Conservation (phyloP, 2,888 invertebrate genomes). For the Ophion slaviceki region DNA sequence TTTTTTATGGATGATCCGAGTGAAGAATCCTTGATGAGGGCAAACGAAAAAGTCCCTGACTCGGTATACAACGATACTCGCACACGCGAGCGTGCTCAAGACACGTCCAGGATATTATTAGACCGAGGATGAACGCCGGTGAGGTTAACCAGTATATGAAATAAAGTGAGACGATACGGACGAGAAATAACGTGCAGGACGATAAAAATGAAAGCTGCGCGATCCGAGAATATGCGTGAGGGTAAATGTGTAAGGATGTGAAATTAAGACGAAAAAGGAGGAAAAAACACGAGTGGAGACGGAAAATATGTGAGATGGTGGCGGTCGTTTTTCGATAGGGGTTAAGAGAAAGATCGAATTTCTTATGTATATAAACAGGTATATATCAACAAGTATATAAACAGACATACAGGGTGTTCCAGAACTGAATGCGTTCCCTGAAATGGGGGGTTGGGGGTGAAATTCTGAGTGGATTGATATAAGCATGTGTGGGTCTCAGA, state of each 20-base stretch:
- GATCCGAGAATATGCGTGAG: conserved; percentile 42
- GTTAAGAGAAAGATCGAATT: conserved; percentile 44
- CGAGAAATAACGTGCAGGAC: conserved; percentile 1
- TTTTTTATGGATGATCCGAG: conserved; percentile 59
- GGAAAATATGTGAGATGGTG: conserved; percentile 40
- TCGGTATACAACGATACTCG: conserved; percentile 11
- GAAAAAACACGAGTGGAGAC: conserved; percentile 26
- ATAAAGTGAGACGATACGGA: not conserved
- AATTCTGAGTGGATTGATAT: too few species aligned
- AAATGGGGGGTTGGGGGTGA: too few species aligned
- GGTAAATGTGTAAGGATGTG: conserved; percentile 45
- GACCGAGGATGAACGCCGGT: conserved; percentile 45
- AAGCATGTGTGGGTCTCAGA: too few species aligned
- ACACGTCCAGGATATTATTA: conserved; percentile 54
- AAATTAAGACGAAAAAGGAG: conserved; percentile 42
- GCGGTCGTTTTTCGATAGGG: conserved; percentile 29
- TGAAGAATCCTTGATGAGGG: conserved; percentile 52
- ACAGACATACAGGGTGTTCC: too few species aligned
- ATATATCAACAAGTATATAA: too few species aligned
- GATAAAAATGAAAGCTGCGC: conserved; percentile 61
- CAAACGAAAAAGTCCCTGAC: conserved; percentile 34
- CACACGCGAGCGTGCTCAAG: not conserved
- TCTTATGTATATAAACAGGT: not conserved
- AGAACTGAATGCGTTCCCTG: too few species aligned
- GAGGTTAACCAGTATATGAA: conserved; percentile 22